Evolutionary conservation across 2,888 invertebrate species (phyloP).

Genomic region (Dorcus hopei): DNA sequence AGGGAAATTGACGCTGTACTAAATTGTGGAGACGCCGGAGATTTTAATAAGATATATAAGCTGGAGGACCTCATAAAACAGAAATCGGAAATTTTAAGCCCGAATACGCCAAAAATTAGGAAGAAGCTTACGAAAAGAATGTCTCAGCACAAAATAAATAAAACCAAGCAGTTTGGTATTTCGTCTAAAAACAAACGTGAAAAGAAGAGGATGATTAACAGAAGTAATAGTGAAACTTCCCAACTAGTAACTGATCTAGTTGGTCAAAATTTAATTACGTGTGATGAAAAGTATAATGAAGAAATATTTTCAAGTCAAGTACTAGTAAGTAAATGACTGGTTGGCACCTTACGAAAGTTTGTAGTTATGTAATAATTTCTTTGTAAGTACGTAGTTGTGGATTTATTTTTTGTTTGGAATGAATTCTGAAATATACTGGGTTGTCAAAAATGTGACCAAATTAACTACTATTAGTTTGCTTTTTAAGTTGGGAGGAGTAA

Average conservation of each 20-base stretch:
- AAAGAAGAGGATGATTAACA: not conserved
- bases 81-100: not conserved
- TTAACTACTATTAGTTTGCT: too few relatives aligned
- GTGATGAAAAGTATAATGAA: conserved; percentile 16
- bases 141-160: conserved; percentile 10
- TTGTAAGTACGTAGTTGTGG: too few relatives aligned
- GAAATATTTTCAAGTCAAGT: conserved; percentile 18
- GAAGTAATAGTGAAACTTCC: too few relatives aligned
- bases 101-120: not conserved
- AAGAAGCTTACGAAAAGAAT: conserved; percentile 3
- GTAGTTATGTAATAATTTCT: too few relatives aligned
- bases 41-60: conserved; percentile 7
- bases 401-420: too few relatives aligned
- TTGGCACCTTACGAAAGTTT: too few relatives aligned
- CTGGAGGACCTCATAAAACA: conserved; percentile 10
- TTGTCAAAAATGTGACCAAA: too few relatives aligned
- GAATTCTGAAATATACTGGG: too few relatives aligned
- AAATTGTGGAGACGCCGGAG: conserved; percentile 6
- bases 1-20: too few relatives aligned
- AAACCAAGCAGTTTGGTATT: conserved; percentile 16
- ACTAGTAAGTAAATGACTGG: too few relatives aligned
- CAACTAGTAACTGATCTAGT: not conserved
- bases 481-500: too few relatives aligned
- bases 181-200: conserved; percentile 9
- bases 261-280: conserved; percentile 7